Evolutionary conservation across 1,140 invertebrate species (phyloP), one percentile per base, ranked within the genome.

Genomic region (Oreohelix idahoensis): DNA sequence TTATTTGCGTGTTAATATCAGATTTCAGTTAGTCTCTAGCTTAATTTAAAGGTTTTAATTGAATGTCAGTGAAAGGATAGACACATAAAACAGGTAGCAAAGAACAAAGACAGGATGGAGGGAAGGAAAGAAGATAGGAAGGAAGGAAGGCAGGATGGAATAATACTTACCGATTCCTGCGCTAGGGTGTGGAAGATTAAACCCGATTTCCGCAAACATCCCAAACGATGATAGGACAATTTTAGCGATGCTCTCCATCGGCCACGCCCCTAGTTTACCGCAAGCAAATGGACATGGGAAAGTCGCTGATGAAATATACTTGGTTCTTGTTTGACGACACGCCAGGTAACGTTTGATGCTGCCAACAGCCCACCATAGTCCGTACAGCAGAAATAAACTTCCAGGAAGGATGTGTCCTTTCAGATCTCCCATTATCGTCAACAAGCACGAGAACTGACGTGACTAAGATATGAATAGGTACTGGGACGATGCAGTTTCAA

Each of bases 401-500:
- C 94, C 94, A 5, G 94, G 94, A 10, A 94, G 86, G 11, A 93
- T 87, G 83, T 94, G 94, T 17, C 93, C 93, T 81, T 88, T 86
- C 84, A 93, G 93, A 39, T 87, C 93, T 20, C 93, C 93, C 93
- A 94, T 94, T 49, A 8, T 77, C 13, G 26, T n/a, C n/a, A n/a
- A n/a, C n/a, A n/a, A n/a, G n/a, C n/a, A n/a, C n/a, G n/a, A n/a
- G n/a, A n/a, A n/a, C n/a, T n/a, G n/a, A n/a, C n/a, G n/a, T n/a
- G n/a, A n/a, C n/a, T n/a, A n/a, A n/a, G n/a, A n/a, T n/a, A n/a
- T n/a, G n/a, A n/a, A n/a, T n/a, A n/a, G n/a, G n/a, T n/a, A n/a
- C n/a, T n/a, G n/a, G n/a, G n/a, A n/a, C n/a, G n/a, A n/a, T n/a
- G n/a, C n/a, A n/a, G n/a, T n/a, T n/a, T n/a, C n/a, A n/a, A n/a